A percentile compares a stretch with the other conserved stretches of the same genome.
phyloP scores from a whole-genome alignment of 2,113 vertebrate species.

The Cromileptes altivelis region DNA sequence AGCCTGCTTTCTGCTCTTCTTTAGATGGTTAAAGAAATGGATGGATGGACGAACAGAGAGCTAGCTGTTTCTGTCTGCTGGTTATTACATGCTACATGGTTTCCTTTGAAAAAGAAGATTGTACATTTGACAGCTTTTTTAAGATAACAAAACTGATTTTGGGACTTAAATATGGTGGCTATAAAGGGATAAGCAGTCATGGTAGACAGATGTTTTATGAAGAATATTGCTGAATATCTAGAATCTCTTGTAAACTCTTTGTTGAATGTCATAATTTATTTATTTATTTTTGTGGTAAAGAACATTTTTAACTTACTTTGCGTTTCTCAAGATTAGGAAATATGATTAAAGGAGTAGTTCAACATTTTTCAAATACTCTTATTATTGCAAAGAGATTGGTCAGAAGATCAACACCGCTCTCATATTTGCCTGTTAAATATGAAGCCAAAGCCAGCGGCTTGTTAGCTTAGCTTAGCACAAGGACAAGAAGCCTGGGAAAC shows the following conservation, averaged over 20 bases:
- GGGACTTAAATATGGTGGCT: not conserved
- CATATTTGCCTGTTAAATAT: not conserved
- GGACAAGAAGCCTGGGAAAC: no score
- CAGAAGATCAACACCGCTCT: not conserved
- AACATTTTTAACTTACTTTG: not conserved
- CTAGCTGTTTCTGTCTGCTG: conserved; percentile 3
- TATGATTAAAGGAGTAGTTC: not conserved
- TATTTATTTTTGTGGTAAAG: not conserved
- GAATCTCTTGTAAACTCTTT: not conserved
- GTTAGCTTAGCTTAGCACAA: not conserved
- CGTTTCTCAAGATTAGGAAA: not conserved
- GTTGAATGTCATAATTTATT: not conserved
- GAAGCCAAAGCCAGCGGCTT: not conserved
- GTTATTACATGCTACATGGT: not conserved
- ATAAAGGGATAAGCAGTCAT: not conserved
- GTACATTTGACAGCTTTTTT: not conserved
- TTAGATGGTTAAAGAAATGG: conserved; percentile 17
- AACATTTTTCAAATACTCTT: not conserved
- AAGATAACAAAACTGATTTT: not conserved
- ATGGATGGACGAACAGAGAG: conserved; percentile 24
- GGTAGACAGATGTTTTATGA: not conserved
- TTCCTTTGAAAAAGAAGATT: not conserved
- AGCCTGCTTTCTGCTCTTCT: conserved; percentile 54
- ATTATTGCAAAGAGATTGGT: not conserved
- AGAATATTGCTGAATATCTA: not conserved